Evolutionary conservation across 2,113 vertebrate species (phyloP).

Genomic region (Mirounga angustirostris): DNA sequence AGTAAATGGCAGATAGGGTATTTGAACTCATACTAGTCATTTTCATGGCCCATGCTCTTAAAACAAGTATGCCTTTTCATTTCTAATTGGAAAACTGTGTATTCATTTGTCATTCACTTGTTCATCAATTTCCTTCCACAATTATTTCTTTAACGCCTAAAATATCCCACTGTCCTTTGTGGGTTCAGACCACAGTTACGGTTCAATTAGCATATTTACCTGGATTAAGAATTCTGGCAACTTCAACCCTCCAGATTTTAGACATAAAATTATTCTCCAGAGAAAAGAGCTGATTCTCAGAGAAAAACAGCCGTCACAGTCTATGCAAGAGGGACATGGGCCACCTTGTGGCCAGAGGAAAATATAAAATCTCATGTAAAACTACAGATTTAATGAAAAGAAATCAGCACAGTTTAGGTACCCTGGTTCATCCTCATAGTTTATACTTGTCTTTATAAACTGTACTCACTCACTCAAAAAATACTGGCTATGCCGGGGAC

Average conservation of each 20-base stretch:
- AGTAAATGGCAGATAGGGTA: not conserved
- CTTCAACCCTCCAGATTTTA: not conserved
- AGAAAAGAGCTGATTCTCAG: not conserved
- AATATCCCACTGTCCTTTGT: not conserved
- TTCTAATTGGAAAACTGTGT: not conserved
- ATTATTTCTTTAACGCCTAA: not conserved
- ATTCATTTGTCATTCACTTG: not conserved
- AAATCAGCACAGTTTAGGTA: not conserved
- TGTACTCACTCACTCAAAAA: too few relatives aligned
- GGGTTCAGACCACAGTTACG: not conserved
- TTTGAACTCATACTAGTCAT: not conserved
- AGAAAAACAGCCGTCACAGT: not conserved
- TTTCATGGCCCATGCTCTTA: not conserved
- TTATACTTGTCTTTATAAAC: not conserved
- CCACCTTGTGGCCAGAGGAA: not conserved
- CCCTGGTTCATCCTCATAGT: accelerated
- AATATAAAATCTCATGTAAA: not conserved
- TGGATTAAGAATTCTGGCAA: not conserved
- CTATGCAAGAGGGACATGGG: not conserved
- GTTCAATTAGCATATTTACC: not conserved
- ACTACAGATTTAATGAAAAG: not conserved
- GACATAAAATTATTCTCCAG: not conserved
- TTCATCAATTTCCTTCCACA: not conserved
- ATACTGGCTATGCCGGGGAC: too few relatives aligned
- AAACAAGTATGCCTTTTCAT: not conserved